These are phyloP conservation scores for Tupaia chinensis DNA, from an alignment of 2,113 vertebrate species.

Conservation along the genomic window DNA sequence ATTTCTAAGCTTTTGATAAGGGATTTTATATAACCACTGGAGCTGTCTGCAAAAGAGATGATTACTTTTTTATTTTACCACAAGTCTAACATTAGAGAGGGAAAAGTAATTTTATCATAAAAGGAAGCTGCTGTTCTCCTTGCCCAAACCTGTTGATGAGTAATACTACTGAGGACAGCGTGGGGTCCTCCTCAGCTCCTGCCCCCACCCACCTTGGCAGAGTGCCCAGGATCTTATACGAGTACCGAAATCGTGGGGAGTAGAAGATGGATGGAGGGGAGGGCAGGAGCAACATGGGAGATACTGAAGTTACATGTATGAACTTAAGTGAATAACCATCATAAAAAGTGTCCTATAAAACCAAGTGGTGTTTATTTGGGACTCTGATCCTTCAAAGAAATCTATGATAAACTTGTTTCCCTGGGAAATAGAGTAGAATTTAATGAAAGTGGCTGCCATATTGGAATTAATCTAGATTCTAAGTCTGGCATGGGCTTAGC, in stretches of 20 bases:
- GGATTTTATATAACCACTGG: background rate
- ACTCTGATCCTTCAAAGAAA: background rate
- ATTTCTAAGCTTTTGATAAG: background rate
- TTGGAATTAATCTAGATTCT: background rate
- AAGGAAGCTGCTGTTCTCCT: background rate
- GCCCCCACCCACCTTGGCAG: background rate
- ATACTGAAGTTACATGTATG: background rate
- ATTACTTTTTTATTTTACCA: background rate
- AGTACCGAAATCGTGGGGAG: background rate
- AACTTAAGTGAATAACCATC: background rate
- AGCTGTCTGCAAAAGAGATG: background rate
- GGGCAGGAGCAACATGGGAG: too few species aligned
- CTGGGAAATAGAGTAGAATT: background rate
- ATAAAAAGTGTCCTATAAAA: background rate
- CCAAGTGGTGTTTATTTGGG: background rate
- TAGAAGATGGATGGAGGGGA: accelerated
- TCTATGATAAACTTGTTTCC: background rate
- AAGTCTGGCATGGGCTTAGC: background rate
- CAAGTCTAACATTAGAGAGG: background rate
- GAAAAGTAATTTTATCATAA: background rate
- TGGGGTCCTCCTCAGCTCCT: accelerated
- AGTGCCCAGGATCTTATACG: background rate
- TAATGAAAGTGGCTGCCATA: background rate
- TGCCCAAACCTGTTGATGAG: background rate
- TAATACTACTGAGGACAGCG: too few species aligned